Base-by-base conservation (phyloP, 2,797 vertebrate genomes). In the Triplophysa bombifrons region DNA sequence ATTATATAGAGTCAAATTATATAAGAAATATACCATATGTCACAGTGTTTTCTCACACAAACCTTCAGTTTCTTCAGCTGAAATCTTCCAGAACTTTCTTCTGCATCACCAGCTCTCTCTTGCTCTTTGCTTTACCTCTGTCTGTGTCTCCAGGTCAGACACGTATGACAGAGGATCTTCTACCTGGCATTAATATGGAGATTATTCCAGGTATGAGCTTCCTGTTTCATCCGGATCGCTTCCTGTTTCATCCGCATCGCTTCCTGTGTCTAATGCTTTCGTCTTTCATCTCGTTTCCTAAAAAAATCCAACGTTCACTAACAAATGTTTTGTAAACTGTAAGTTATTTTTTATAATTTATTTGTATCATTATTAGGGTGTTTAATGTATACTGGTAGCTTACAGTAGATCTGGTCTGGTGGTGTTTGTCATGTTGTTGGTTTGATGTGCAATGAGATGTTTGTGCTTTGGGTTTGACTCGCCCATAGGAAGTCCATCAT, bases 141-240 rank as follows among this genome's bases (percentile, higher is more conserved):
- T 92, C 84, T 95, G 90, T 95, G 91, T 94, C 88, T 96, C 93
- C 92, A 99, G 98, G 97, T 94, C 97, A 96, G 93, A 96, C 96
- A 96, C 95, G 94, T 93, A 93, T 94, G 91, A 93, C 96, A 94
- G 95, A 95, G 93, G 97, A 96, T 94, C 95, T 99, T 89, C 95
- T 99, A 91, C 98, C 98, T 95, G 96, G 92, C 92, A 96, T 99
- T 96, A 96, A 97, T 94, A 94, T 96, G 96, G 95, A 96, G 93
- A 95, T 98, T 92, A 98, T 99, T 96, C 96, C 97, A 99, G 98
- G 98, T 99, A 99, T 90, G 95, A 94, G 83, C 89, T 87, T 82
- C 25, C 88, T 82, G 55, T 66, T 81, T 83, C 88, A 88, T 88
- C 82, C 56, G 50, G 56, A 78, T 70, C 56, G 58, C 55, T 74